Conservation (phyloP, 2,113 vertebrate species). For the Craseonycteris thonglongyai region DNA sequence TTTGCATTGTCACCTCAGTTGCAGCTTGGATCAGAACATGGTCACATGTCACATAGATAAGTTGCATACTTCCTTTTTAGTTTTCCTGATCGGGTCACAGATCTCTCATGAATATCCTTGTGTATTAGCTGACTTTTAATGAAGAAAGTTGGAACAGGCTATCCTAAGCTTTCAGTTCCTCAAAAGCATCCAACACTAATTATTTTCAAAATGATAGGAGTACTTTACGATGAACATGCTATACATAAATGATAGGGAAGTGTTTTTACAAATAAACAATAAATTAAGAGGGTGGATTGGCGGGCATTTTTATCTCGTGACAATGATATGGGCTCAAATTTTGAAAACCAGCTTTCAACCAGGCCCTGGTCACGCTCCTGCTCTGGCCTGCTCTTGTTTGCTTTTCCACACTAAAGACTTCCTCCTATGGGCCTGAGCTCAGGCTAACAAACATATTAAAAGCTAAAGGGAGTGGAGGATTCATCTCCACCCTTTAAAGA, state of each 20-base stretch:
- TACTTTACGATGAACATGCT: neutral
- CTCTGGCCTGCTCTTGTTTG: neutral
- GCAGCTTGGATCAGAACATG: neutral
- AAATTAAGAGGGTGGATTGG: neutral
- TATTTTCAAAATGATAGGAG: neutral
- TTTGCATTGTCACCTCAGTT: neutral
- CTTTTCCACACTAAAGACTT: neutral
- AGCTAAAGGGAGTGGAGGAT: neutral
- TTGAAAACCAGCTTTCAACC: neutral
- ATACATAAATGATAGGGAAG: neutral
- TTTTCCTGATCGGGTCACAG: neutral
- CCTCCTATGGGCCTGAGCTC: neutral
- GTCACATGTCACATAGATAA: accelerated
- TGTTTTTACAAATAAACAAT: neutral
- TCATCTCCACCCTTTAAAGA: neutral
- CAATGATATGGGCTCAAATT: neutral
- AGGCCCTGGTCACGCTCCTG: neutral
- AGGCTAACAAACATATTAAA: neutral
- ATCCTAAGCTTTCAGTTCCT: neutral
- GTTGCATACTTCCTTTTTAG: neutral
- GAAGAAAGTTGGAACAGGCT: neutral
- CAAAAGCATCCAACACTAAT: neutral
- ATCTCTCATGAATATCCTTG: neutral
- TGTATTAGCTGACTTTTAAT: neutral
- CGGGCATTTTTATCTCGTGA: neutral